Base-by-base conservation (phyloP, 2,113 vertebrate genomes). In the Varanus komodoensis region DNA sequence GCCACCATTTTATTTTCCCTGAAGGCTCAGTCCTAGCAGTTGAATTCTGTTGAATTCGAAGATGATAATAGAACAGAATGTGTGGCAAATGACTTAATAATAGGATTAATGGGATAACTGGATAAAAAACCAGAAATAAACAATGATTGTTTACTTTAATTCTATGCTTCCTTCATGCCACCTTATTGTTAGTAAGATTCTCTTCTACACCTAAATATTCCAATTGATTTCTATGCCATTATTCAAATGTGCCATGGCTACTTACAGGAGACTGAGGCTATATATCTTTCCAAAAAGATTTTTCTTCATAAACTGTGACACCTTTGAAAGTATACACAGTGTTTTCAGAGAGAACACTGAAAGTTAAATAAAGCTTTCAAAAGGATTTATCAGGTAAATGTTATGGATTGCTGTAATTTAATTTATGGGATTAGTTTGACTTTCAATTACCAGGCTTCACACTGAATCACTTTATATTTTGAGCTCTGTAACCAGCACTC, bases 381-480 rank as follows among this genome's bases (percentile, higher is more conserved):
- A 94, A 96, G 95, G 96, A 96, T 97, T 97, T 96, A 94, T 96
- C 97, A 97, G 96, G 94, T 97, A 97, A 97, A 97, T 97, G 97
- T 96, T 97, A 97, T 97, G 94, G 97, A 97, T 97, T 92, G 94
- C 94, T 96, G 94, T 96, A 96, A 98, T 98, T 97, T 97, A 97
- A 98, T 98, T 97, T 96, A 97, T 96, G 97, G 94, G 95, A 97
- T 97, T 97, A 96, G 97, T 98, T 97, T 98, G 97, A 97, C 97
- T 98, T 98, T 97, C 97, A 98, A 97, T 98, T 97, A 97, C 96
- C 67, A 48, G 92, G 96, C 94, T 96, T 98, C 97, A 97, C 96
- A 95, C 94, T 96, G 97, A 97, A 97, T 97, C 97, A 97, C 97
- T 97, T 97, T 96, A 90, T 97, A 93, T 96, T 97, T 97, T 94